These are phyloP conservation scores for Mungos mungo DNA, from an alignment of 2,113 vertebrate genomes.

Conservation along the genomic window DNA sequence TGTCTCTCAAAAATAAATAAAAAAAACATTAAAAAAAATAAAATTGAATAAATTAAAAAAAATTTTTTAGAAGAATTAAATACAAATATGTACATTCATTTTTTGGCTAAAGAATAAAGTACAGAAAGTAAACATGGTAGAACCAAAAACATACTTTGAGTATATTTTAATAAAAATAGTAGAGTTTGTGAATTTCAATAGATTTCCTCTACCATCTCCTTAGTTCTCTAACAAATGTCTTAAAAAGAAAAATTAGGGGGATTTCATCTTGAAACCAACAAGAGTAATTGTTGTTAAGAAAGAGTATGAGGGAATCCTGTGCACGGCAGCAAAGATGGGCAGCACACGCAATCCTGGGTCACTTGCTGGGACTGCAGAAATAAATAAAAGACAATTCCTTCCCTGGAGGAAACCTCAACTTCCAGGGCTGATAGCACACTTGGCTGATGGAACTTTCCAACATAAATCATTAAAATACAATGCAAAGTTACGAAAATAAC, in stretches of 20 bases:
- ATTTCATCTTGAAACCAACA: background rate
- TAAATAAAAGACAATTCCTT: background rate
- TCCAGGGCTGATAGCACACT: background rate
- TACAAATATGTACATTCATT: background rate
- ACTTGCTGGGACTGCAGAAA: background rate
- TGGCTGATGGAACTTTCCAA: background rate
- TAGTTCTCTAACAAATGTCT: no score
- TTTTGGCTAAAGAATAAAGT: background rate
- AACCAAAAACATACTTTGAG: background rate
- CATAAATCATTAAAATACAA: background rate
- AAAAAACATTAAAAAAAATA: no score
- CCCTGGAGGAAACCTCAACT: background rate
- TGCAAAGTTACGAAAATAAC: background rate
- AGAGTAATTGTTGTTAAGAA: background rate
- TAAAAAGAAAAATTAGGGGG: background rate
- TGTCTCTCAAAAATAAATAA: no score
- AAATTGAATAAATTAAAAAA: no score
- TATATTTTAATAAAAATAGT: background rate
- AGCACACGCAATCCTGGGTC: background rate
- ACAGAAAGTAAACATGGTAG: rapidly evolving
- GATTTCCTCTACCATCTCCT: background rate
- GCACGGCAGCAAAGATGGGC: background rate
- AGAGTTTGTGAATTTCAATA: rapidly evolving
- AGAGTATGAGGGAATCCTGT: background rate
- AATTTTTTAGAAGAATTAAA: background rate